Percentiles rank a stretch among this genome's conserved stretches.
Evolutionary conservation across 2,888 invertebrate species (phyloP).

Genomic region (Stenolophus ochropezus): DNA sequence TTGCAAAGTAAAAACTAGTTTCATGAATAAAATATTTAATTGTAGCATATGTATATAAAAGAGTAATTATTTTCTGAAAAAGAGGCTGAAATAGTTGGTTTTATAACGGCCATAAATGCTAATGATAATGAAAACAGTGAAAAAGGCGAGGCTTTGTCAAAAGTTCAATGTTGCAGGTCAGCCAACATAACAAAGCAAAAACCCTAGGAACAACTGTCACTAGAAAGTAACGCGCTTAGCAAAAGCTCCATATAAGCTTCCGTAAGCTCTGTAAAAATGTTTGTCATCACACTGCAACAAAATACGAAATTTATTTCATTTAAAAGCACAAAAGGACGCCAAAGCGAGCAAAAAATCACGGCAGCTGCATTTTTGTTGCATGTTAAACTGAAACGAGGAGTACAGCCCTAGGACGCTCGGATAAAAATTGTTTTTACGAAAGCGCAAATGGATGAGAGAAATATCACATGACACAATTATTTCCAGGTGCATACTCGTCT

Average conservation of each 20-base stretch:
- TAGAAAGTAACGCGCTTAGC: conserved; percentile 40
- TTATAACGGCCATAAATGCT: too few relatives aligned
- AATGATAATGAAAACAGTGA: background rate
- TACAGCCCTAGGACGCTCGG: background rate
- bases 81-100: too few relatives aligned
- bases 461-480: background rate
- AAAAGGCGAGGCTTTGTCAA: background rate
- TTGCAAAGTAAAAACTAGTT: too few relatives aligned
- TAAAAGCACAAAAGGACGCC: conserved; percentile 43
- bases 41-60: too few relatives aligned
- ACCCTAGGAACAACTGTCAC: conserved; percentile 37
- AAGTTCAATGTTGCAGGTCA: conserved; percentile 35
- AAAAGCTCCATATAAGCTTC: conserved; percentile 41
- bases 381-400: conserved; percentile 31
- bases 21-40: too few relatives aligned
- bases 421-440: background rate
- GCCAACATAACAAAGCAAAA: conserved; percentile 32
- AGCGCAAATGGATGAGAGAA: background rate
- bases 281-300: conserved; percentile 47
- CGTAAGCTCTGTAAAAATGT: conserved; percentile 44
- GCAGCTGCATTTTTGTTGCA: conserved; percentile 34
- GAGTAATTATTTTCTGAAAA: too few relatives aligned
- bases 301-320: conserved; percentile 55
- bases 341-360: conserved; percentile 30
- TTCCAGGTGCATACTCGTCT: background rate